Conservation (phyloP, 2,797 vertebrate species). For the Sebastes minor region DNA sequence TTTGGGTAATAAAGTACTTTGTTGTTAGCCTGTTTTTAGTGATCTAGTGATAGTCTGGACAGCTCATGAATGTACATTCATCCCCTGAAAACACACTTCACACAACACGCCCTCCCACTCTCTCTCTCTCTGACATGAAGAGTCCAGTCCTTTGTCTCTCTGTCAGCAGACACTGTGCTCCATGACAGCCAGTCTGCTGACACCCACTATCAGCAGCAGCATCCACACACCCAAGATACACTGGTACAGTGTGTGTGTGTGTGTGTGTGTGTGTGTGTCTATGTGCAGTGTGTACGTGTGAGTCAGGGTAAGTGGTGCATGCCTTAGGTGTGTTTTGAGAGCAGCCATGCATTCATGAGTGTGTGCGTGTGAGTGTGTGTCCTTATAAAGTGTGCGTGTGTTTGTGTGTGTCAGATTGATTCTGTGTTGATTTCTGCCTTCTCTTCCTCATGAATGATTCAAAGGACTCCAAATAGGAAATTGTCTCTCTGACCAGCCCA, state of each 20-base stretch:
- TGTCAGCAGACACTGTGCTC: slow-evolving; percentile 1
- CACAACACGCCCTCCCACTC: not conserved
- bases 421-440: slow-evolving; percentile 48
- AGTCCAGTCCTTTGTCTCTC: slow-evolving; percentile 15
- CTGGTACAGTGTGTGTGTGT: not conserved
- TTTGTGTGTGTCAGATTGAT: slow-evolving; percentile 32
- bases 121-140: not conserved
- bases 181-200: not conserved
- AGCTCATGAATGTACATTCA: not conserved
- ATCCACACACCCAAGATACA: not conserved
- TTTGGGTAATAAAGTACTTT: not conserved
- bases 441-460: slow-evolving; percentile 67
- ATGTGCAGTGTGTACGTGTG: not conserved
- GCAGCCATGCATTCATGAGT: slow-evolving; percentile 30
- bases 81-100: not conserved
- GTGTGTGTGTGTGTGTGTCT: slow-evolving; percentile 1
- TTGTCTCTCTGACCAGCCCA: slow-evolving; percentile 23
- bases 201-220: not conserved
- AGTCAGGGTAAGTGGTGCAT: slow-evolving; percentile 28
- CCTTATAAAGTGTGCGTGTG: not conserved
- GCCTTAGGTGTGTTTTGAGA: slow-evolving; percentile 27
- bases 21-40: too few relatives aligned
- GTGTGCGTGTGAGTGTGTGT: not conserved
- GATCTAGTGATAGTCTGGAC: not conserved
- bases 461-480: slow-evolving; percentile 45